A percentile compares a stretch with the other conserved stretches of the same genome.
phyloP scores from a whole-genome alignment of 2,113 vertebrate genomes.

The Halcyon senegalensis region DNA sequence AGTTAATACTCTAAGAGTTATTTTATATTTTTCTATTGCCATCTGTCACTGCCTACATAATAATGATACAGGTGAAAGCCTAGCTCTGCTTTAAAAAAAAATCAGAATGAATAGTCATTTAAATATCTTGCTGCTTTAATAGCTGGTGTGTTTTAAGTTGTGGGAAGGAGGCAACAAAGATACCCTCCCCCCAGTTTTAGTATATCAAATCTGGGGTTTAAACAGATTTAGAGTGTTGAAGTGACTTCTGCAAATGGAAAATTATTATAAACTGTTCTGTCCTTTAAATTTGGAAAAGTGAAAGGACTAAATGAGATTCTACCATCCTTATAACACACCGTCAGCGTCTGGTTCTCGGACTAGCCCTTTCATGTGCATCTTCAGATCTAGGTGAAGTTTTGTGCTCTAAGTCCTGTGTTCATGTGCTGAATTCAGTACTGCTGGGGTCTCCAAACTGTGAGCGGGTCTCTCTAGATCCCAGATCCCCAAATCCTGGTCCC shows the following conservation, averaged over 20 bases:
- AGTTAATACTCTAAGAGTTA: slow-evolving; percentile 71
- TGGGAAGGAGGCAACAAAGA: slow-evolving; percentile 33
- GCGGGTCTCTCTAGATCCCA: not conserved
- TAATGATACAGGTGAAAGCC: slow-evolving; percentile 70
- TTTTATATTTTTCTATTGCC: slow-evolving; percentile 69
- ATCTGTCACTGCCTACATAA: slow-evolving; percentile 73
- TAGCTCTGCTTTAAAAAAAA: slow-evolving; percentile 21
- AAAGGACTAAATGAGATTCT: not conserved
- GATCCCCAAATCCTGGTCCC: not conserved
- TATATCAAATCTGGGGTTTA: not conserved
- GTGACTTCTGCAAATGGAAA: not conserved
- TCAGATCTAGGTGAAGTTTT: not conserved
- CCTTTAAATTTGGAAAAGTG: not conserved
- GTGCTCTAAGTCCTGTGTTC: not conserved
- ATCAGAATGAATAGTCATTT: slow-evolving; percentile 63
- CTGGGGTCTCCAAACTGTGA: not conserved
- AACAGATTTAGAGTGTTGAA: not conserved
- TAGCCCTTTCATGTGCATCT: not conserved
- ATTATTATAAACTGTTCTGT: not conserved
- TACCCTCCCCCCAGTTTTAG: not conserved
- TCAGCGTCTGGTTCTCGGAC: not conserved
- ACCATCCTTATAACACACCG: not conserved
- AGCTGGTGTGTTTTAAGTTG: slow-evolving; percentile 53
- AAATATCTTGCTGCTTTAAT: slow-evolving; percentile 65
- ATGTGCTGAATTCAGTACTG: not conserved